Evolutionary conservation across 2,113 vertebrate species (phyloP).

Genomic region (Eulemur rufifrons): DNA sequence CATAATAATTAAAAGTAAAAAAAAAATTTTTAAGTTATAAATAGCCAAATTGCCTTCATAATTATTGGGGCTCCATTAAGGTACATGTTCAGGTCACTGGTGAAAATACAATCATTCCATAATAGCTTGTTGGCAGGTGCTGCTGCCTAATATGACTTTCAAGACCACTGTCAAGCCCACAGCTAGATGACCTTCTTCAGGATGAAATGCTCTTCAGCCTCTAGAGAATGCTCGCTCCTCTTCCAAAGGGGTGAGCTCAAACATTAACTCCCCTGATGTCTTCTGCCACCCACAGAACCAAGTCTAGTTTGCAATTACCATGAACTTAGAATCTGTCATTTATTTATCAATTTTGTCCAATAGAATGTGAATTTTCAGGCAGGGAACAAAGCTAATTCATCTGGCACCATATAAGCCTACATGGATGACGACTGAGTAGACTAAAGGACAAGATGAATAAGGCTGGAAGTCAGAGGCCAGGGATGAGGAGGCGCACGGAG

Average conservation of each 20-base stretch:
- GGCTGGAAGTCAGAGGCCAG: not conserved
- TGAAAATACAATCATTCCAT: not conserved
- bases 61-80: not conserved
- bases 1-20: no score
- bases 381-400: not conserved
- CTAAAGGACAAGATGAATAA: not conserved
- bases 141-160: not conserved
- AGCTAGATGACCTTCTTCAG: not conserved
- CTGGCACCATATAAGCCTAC: not conserved
- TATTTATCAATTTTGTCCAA: not conserved
- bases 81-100: not conserved
- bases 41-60: not conserved
- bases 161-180: not conserved
- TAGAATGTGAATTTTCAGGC: not conserved
- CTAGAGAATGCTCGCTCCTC: not conserved
- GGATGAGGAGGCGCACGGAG: not conserved
- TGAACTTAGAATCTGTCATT: not conserved
- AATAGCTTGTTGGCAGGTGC: not conserved
- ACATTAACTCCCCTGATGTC: not conserved
- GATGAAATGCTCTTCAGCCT: not conserved
- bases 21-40: no score
- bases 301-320: not conserved
- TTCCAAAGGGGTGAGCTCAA: not conserved
- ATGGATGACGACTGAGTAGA: not conserved
- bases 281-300: not conserved